phyloP scores from a whole-genome alignment of 2,797 vertebrate genomes.

The Rhodeus uyekii region DNA sequence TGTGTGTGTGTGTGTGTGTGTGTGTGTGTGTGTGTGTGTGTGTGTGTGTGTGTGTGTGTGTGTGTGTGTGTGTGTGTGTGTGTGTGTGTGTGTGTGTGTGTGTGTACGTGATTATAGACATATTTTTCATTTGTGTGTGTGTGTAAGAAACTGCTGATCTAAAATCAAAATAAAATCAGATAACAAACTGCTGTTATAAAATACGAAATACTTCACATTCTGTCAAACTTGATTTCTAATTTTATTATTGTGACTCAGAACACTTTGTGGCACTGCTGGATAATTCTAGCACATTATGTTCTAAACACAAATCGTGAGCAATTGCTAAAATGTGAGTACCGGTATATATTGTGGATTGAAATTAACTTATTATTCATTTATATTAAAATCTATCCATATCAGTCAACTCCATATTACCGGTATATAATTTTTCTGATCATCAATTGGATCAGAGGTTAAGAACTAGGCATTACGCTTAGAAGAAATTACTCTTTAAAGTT shows the following conservation, averaged over 20 bases:
- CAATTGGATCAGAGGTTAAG: background rate
- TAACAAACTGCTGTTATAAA: background rate
- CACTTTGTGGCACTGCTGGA: background rate
- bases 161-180: background rate
- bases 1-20: too few species aligned
- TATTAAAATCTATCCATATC: background rate
- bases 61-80: too few species aligned
- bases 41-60: too few species aligned
- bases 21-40: too few species aligned
- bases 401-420: too few species aligned
- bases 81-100: too few species aligned
- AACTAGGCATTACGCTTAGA: background rate
- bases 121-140: background rate
- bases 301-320: background rate
- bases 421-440: too few species aligned
- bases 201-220: background rate
- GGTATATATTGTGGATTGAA: background rate
- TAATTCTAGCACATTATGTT: background rate
- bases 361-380: too few species aligned
- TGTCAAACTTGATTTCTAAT: too few species aligned
- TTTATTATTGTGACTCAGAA: background rate
- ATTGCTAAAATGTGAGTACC: background rate
- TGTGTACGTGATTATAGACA: background rate
- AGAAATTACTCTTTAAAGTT: background rate
- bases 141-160: background rate